phyloP scores from a whole-genome alignment of 2,113 vertebrate species.

The Apteryx mantelli region DNA sequence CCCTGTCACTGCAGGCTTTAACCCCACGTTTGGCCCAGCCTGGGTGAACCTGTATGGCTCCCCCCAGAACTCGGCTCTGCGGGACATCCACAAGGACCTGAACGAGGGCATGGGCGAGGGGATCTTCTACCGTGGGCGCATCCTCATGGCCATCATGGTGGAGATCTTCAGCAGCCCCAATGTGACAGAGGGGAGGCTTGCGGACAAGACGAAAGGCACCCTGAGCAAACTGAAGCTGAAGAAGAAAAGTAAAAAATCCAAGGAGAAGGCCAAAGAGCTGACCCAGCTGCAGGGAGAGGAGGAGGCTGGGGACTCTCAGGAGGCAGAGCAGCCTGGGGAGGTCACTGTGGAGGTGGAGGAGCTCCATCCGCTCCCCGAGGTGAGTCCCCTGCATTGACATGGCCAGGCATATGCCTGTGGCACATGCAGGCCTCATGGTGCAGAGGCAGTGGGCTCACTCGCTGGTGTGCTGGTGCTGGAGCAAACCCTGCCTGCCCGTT shows the following conservation, averaged over 20 bases:
- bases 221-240: slow-evolving; percentile 80
- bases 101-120: slow-evolving; percentile 89
- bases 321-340: slow-evolving; percentile 80
- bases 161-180: slow-evolving; percentile 84
- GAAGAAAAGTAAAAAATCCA: slow-evolving; percentile 85
- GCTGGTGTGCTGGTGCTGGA: not conserved
- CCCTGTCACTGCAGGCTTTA: slow-evolving; percentile 79
- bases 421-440: not conserved
- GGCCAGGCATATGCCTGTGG: accelerated
- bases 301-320: slow-evolving; percentile 23
- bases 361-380: slow-evolving; percentile 88
- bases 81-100: slow-evolving; percentile 86
- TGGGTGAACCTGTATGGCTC: slow-evolving; percentile 95
- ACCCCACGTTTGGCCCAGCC: slow-evolving; percentile 89
- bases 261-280: slow-evolving; percentile 72
- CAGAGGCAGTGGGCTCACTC: not conserved
- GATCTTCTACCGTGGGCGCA: slow-evolving; percentile 87
- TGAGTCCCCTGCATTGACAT: not conserved
- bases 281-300: not conserved
- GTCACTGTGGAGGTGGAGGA: slow-evolving; percentile 90
- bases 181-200: slow-evolving; percentile 61
- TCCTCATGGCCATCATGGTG: slow-evolving; percentile 84
- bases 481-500: not conserved
- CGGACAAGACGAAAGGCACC: slow-evolving; percentile 67
- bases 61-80: slow-evolving; percentile 83